Evolutionary conservation across 2,113 vertebrate species (phyloP).

Genomic region (Thunnus maccoyii): DNA sequence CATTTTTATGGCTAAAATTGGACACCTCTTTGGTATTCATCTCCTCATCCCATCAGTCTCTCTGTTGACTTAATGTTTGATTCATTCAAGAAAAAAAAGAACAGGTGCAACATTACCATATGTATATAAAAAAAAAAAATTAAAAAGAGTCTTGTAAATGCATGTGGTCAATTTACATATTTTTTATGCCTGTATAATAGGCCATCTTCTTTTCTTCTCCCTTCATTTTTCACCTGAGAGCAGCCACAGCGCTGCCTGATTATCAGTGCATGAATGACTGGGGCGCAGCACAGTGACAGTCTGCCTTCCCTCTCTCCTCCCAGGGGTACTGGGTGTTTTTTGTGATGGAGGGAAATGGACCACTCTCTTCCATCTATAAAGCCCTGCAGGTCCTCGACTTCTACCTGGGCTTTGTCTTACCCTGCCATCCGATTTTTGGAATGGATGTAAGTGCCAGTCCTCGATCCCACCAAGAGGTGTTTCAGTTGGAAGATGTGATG

Average conservation of each 20-base stretch:
- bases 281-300: slow-evolving; percentile 30
- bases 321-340: slow-evolving; percentile 83
- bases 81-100: slow-evolving; percentile 47
- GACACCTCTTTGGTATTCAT: background rate
- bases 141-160: background rate
- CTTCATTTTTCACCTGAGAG: slow-evolving; percentile 45
- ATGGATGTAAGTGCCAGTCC: slow-evolving; percentile 71
- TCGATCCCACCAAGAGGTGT: background rate
- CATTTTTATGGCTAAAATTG: background rate
- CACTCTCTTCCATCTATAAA: slow-evolving; percentile 78
- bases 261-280: slow-evolving; percentile 40
- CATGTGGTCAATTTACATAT: slow-evolving; percentile 43
- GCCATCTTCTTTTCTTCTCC: slow-evolving; percentile 24
- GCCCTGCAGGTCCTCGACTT: slow-evolving; percentile 81
- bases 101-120: slow-evolving; percentile 52
- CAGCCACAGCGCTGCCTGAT: slow-evolving; percentile 25
- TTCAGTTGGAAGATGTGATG: background rate
- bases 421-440: slow-evolving; percentile 76
- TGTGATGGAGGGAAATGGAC: slow-evolving; percentile 78
- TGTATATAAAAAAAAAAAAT: background rate
- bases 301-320: slow-evolving; percentile 33
- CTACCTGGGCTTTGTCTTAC: slow-evolving; percentile 76
- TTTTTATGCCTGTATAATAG: slow-evolving; percentile 18
- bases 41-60: background rate
- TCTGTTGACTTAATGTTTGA: slow-evolving; percentile 45